Evolutionary conservation across 2,113 vertebrate species (phyloP).

Genomic region (Suricata suricatta): DNA sequence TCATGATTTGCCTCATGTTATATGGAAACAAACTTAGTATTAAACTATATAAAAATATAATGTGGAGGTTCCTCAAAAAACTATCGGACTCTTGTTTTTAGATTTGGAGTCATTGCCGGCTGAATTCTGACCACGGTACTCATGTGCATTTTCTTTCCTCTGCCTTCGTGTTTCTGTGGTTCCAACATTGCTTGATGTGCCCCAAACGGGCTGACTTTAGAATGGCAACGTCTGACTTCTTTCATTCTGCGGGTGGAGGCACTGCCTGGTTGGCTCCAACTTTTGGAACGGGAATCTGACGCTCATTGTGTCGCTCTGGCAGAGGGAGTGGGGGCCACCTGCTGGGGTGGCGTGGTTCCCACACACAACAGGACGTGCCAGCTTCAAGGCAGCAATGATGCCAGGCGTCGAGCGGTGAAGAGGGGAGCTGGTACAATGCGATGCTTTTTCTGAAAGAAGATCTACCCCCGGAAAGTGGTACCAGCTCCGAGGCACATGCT

Average conservation of each 20-base stretch:
- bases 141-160: not conserved
- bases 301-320: conserved; percentile 76
- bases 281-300: conserved; percentile 42
- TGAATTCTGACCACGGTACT: not conserved
- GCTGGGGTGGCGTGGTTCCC: conserved; percentile 82
- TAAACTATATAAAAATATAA: no score
- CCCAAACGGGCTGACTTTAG: not conserved
- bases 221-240: not conserved
- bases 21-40: no score
- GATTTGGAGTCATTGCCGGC: not conserved
- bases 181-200: not conserved
- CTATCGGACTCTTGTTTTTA: conserved; percentile 28
- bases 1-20: no score
- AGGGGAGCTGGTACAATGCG: conserved; percentile 2
- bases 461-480: conserved; percentile 68
- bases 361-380: conserved; percentile 80
- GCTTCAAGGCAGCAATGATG: conserved; percentile 78
- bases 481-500: conserved; percentile 69
- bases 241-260: not conserved
- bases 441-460: conserved; percentile 81
- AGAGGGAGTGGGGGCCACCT: conserved; percentile 78
- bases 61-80: not conserved
- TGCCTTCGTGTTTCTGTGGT: not conserved
- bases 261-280: not conserved
- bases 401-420: conserved; percentile 68